phyloP scores from a whole-genome alignment of 2,888 invertebrate species.

The Kuschelorhynchus macadamiae region DNA sequence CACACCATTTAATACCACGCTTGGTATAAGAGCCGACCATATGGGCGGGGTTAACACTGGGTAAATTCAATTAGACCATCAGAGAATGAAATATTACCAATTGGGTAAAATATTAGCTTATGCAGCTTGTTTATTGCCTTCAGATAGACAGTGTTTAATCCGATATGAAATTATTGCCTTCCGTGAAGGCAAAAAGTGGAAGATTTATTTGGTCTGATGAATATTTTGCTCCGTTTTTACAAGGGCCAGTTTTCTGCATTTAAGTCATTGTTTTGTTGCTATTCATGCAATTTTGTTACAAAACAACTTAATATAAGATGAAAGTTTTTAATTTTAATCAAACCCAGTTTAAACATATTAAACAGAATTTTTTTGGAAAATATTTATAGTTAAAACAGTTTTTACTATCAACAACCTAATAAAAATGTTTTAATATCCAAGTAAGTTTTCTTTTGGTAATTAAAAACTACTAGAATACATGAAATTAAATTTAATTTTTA shows the following conservation, averaged over 20 bases:
- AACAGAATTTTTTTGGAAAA: too few species aligned
- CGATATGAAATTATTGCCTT: slow-evolving; percentile 18
- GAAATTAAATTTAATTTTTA: too few species aligned
- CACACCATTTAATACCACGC: slow-evolving; percentile 43
- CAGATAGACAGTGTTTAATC: slow-evolving; percentile 17
- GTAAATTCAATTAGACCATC: slow-evolving; percentile 47
- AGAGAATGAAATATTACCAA: slow-evolving; percentile 37
- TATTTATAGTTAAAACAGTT: too few species aligned
- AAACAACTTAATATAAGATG: neutral
- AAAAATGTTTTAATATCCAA: too few species aligned
- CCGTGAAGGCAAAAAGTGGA: slow-evolving; percentile 1
- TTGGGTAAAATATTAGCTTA: slow-evolving; percentile 25
- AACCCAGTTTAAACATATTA: too few species aligned
- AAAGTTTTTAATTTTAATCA: neutral
- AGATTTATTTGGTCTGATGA: too few species aligned
- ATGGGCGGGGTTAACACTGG: slow-evolving; percentile 43
- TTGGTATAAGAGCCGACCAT: slow-evolving; percentile 35
- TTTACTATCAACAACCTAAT: too few species aligned
- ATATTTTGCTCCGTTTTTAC: too few species aligned
- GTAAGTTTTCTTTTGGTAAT: too few species aligned
- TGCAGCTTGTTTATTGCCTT: slow-evolving; percentile 21
- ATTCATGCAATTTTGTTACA: neutral
- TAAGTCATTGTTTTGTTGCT: too few species aligned
- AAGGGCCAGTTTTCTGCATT: too few species aligned
- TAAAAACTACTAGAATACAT: too few species aligned